Evolutionary conservation across 2,888 invertebrate species (phyloP).

Genomic region (Morinoia aosen): DNA sequence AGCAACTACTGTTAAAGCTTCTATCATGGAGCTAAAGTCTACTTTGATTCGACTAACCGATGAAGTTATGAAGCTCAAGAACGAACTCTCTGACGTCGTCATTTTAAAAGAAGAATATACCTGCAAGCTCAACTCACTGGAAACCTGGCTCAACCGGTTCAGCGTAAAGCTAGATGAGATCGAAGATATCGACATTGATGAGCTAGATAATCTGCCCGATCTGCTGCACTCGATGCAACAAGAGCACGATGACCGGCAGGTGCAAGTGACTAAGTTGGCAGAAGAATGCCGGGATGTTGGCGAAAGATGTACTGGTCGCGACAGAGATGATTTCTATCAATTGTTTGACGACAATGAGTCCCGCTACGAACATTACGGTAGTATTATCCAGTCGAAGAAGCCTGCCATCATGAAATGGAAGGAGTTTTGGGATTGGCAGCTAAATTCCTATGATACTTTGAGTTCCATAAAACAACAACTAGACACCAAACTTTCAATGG

Average conservation of each 20-base stretch:
- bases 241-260: constrained; percentile 88
- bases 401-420: constrained; percentile 66
- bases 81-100: constrained; percentile 85
- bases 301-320: constrained; percentile 67
- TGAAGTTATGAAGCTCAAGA: constrained; percentile 82
- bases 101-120: constrained; percentile 82
- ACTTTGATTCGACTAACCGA: constrained; percentile 84
- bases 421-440: constrained; percentile 67
- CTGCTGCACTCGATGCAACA: constrained; percentile 84
- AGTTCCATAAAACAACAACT: constrained; percentile 64
- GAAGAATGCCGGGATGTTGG: constrained; percentile 67
- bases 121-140: constrained; percentile 83
- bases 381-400: constrained; percentile 62
- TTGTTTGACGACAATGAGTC: constrained; percentile 66
- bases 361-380: constrained; percentile 64
- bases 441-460: constrained; percentile 61
- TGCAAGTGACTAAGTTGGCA: constrained; percentile 75
- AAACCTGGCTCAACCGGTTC: constrained; percentile 84
- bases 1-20: constrained; percentile 79
- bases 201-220: constrained; percentile 84
- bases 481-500: constrained; percentile 61
- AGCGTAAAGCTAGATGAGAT: constrained; percentile 82
- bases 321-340: constrained; percentile 64
- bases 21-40: constrained; percentile 82
- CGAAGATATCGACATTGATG: constrained; percentile 85